Evolutionary conservation across 1,140 invertebrate species (phyloP).

Genomic region (Periplaneta americana): DNA sequence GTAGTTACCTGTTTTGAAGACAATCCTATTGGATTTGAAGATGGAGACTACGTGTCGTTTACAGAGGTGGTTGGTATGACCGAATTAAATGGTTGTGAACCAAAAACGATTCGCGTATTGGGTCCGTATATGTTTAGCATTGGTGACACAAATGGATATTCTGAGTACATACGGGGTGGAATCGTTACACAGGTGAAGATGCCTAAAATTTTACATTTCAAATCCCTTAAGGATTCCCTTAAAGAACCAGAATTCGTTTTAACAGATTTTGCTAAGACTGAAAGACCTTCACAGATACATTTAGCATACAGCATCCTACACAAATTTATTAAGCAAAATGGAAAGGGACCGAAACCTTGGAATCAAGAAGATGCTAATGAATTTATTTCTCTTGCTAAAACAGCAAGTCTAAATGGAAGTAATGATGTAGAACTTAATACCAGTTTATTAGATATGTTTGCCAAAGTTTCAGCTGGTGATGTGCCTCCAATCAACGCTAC

Average conservation of each 20-base stretch:
- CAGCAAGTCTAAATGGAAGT: conserved; percentile 44
- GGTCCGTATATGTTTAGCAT: conserved; percentile 98
- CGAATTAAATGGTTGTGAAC: conserved; percentile 86
- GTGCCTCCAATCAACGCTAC: conserved; percentile 90
- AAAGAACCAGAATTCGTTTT: conserved; percentile 80
- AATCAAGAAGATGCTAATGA: conserved; percentile 66
- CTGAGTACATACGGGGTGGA: conserved; percentile 75
- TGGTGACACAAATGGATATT: conserved; percentile 77
- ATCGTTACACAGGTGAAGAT: conserved; percentile 95
- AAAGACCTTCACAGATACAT: conserved; percentile 85
- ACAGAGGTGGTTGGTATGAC: conserved; percentile 90
- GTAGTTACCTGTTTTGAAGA: conserved; percentile 90
- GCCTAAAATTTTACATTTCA: conserved; percentile 81
- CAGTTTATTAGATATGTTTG: conserved; percentile 67
- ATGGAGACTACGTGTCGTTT: conserved; percentile 95
- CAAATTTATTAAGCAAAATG: conserved; percentile 54
- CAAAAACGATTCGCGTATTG: conserved; percentile 83
- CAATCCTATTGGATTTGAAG: conserved; percentile 82
- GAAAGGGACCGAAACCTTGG: conserved; percentile 70
- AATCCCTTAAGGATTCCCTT: conserved; percentile 69
- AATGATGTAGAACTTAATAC: conserved; percentile 66
- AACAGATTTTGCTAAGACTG: conserved; percentile 95
- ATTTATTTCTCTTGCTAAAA: conserved; percentile 67
- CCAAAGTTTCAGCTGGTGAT: conserved; percentile 76
- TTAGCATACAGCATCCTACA: conserved; percentile 81